phyloP scores from a whole-genome alignment of 1,140 invertebrate species.

The Heliconius eleuchia region DNA sequence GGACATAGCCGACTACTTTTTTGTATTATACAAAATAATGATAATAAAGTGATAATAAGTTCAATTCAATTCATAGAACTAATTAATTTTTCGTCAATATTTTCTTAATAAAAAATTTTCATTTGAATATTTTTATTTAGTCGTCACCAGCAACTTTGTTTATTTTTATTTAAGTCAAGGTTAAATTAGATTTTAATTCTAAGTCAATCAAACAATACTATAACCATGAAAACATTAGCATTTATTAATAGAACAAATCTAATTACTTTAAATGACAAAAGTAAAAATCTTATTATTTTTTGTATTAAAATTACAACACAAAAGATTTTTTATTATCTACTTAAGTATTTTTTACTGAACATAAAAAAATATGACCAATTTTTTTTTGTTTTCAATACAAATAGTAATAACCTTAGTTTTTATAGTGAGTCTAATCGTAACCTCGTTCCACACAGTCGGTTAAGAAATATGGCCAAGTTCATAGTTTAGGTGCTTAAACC shows the following conservation, averaged over 20 bases:
- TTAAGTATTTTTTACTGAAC: too few relatives aligned
- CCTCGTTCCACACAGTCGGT: slow-evolving; percentile 21
- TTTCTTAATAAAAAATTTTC: too few relatives aligned
- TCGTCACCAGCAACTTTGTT: too few relatives aligned
- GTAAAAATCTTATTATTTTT: neutral
- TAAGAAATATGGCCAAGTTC: slow-evolving; percentile 19
- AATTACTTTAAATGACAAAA: neutral
- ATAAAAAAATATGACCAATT: too few relatives aligned
- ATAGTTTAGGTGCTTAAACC: slow-evolving; percentile 9
- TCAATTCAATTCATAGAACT: too few relatives aligned
- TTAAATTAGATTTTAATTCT: neutral
- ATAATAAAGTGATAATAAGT: too few relatives aligned
- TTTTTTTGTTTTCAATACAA: neutral
- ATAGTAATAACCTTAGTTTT: neutral
- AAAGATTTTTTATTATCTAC: neutral
- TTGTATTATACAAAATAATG: too few relatives aligned
- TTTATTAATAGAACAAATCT: neutral
- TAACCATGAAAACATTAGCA: neutral
- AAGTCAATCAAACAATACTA: neutral
- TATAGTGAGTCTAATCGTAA: slow-evolving; percentile 18
- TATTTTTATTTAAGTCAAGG: too few relatives aligned
- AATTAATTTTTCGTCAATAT: too few relatives aligned
- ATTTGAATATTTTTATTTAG: too few relatives aligned
- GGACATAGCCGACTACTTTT: too few relatives aligned
- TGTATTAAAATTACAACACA: neutral